Evolutionary conservation across 2,113 vertebrate genomes (phyloP).

Genomic region (Lipotes vexillifer): DNA sequence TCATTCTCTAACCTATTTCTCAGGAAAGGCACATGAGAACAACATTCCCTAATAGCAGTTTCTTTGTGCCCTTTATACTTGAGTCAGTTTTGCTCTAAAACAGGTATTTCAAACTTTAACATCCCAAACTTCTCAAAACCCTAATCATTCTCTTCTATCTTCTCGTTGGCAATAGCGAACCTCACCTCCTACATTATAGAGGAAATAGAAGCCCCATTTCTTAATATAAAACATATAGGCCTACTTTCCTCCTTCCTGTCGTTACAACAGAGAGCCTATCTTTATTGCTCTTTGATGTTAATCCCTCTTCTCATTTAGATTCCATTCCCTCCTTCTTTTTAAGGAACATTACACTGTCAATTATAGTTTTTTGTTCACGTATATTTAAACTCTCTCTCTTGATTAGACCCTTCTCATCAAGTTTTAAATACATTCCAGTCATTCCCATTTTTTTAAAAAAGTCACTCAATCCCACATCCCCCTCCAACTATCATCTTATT

Average conservation of each 20-base stretch:
- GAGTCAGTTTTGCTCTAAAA: neutral
- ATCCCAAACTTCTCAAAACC: neutral
- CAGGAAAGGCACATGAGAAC: neutral
- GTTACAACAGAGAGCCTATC: neutral
- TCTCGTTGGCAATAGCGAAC: neutral
- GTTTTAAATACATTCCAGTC: constrained; percentile 19
- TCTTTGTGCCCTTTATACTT: constrained; percentile 1
- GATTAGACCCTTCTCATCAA: neutral
- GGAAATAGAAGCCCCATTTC: neutral
- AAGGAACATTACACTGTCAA: neutral
- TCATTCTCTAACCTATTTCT: neutral
- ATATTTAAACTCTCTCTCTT: neutral
- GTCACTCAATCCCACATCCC: neutral
- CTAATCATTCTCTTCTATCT: neutral
- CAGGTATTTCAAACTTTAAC: neutral
- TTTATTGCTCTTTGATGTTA: neutral
- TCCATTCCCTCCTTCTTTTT: neutral
- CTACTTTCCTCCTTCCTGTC: neutral
- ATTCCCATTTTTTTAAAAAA: neutral
- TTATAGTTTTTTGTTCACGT: neutral
- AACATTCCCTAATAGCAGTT: neutral
- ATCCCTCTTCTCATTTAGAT: constrained; percentile 9
- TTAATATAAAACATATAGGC: neutral
- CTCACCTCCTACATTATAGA: neutral
- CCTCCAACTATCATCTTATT: neutral